Percentiles rank a stretch among this genome's conserved stretches.
Evolutionary conservation across 2,888 invertebrate genomes (phyloP).

Genomic region (Drosophila rubida): DNA sequence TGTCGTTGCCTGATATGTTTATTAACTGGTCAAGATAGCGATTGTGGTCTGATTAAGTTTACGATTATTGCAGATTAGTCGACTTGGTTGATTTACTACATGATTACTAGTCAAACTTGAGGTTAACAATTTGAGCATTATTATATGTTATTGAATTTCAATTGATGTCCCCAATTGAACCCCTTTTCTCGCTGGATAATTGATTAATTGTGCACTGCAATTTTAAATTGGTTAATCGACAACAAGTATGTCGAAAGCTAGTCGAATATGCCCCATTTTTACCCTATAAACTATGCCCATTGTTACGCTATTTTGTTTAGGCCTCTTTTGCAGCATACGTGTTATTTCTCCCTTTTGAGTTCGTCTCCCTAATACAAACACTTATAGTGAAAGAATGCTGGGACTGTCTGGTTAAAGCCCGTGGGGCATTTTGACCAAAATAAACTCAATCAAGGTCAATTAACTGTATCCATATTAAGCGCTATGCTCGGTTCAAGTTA

Average conservation of each 20-base stretch:
- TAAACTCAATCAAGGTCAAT: slow-evolving; percentile 83
- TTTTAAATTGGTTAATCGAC: too few species aligned
- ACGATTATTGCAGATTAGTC: not conserved
- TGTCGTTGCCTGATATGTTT: not conserved
- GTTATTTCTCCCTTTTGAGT: not conserved
- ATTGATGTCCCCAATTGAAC: too few species aligned
- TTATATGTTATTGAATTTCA: too few species aligned
- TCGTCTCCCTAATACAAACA: not conserved
- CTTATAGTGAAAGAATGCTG: not conserved
- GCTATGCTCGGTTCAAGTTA: slow-evolving; percentile 34
- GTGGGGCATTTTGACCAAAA: slow-evolving; percentile 56
- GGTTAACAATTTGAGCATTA: too few species aligned
- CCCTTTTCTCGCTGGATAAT: too few species aligned
- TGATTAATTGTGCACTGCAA: too few species aligned
- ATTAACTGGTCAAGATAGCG: not conserved
- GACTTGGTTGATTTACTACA: too few species aligned
- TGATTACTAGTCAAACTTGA: too few species aligned
- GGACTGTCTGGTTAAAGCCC: slow-evolving; percentile 17
- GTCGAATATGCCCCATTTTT: not conserved
- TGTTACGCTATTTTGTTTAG: not conserved
- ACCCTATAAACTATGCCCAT: not conserved
- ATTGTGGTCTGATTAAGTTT: not conserved
- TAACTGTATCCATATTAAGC: slow-evolving; percentile 82
- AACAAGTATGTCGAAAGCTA: too few species aligned
- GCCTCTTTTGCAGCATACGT: not conserved